Base-by-base conservation (phyloP, 1,140 invertebrate species). In the Semibalanus balanoides region DNA sequence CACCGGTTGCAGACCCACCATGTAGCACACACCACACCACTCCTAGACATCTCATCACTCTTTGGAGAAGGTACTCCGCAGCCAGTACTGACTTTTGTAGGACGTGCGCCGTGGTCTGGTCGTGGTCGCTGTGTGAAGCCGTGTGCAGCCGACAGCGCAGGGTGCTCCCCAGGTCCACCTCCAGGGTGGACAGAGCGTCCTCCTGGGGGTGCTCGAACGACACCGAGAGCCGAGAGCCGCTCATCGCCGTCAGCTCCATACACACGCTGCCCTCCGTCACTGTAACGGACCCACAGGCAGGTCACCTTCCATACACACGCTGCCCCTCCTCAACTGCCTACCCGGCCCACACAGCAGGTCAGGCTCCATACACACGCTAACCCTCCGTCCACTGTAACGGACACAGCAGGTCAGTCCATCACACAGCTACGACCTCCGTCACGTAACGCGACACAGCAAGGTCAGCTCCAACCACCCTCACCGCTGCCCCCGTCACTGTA, bases 121-220 rank as follows among this genome's bases (percentile, higher is more conserved):
- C 35, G 17, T 7, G 17, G 35, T 40, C 35, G 35, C 35, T 40
- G 88, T 83, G 79, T 74, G 88, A 82, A 74, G 87, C 85, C 82
- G 82, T 88, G 86, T 81, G 85, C 84, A 95, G 81, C 83, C 88
- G 83, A 84, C 89, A 87, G 81, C 88, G 89, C 0, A 91, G 83
- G 78, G 87, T 90, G 0, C 90, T 90, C 22, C 88, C 87, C 31
- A 98, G 83, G 83, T 97, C 91, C 76, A 98, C 86, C 82, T 97
- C 95, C 27, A 93, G 91, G 0, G 95, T 97, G 0, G 94, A 92
- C 88, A 97, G 90, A 77, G 91, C 92, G 82, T 97, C 94, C 81
- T 96, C 92, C 31, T 92, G 86, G 0, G 95, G 95, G 86, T 98
- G 94, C 83, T 97, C 94, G 83, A 98, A 89, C 40, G 92, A 92